Evolutionary conservation across 2,113 vertebrate genomes (phyloP).

Genomic region (Galemys pyrenaicus): DNA sequence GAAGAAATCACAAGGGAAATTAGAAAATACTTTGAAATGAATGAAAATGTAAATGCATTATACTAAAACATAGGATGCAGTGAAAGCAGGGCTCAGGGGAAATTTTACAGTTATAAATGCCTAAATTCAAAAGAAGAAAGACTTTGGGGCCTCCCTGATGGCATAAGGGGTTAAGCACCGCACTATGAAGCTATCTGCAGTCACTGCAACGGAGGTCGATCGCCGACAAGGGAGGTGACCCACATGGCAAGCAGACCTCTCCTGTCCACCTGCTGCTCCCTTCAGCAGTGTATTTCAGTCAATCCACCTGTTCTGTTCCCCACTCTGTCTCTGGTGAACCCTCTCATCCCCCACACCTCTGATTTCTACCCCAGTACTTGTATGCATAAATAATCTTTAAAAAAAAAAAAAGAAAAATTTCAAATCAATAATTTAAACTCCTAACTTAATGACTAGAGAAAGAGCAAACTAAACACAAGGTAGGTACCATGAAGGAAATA

Average conservation of each 20-base stretch:
- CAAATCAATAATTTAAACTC: not conserved
- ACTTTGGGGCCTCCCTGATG: no score
- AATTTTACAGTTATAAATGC: not conserved
- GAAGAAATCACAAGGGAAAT: slow-evolving; percentile 4
- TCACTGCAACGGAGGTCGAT: no score
- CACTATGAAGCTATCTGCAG: no score
- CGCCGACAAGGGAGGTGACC: no score
- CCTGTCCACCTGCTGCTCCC: no score
- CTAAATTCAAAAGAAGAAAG: not conserved
- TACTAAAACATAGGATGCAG: not conserved
- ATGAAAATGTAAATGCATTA: not conserved
- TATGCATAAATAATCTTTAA: no score
- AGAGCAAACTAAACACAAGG: not conserved
- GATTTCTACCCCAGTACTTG: no score
- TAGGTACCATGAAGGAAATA: not conserved
- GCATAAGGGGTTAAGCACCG: no score
- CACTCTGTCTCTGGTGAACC: no score
- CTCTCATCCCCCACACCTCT: no score
- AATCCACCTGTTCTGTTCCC: no score
- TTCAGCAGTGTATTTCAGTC: no score
- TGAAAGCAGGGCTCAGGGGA: not conserved
- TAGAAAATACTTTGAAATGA: not conserved
- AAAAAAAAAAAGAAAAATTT: not conserved
- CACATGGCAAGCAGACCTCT: not conserved
- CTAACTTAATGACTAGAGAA: not conserved